These are phyloP conservation scores for Mongoloraphidia duomilia DNA, from an alignment of 2,888 invertebrate species.

Conservation along the genomic window DNA sequence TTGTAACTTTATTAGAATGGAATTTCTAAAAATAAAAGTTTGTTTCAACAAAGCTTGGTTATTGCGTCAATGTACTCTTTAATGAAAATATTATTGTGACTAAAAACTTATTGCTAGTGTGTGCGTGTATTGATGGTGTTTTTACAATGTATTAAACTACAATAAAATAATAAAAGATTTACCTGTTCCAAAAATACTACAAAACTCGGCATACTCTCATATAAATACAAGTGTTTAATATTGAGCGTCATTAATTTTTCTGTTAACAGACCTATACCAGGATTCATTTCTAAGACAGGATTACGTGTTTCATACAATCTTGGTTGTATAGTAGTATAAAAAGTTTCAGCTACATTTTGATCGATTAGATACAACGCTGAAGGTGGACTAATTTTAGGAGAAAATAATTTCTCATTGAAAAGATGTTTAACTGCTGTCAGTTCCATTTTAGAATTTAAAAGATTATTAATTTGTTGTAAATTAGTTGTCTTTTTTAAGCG, in stretches of 20 bases:
- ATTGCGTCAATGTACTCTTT: no score
- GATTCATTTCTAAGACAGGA: slow-evolving; percentile 2
- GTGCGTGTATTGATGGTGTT: no score
- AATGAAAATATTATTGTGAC: no score
- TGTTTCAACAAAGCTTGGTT: no score
- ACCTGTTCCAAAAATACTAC: no score
- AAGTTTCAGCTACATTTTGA: not conserved
- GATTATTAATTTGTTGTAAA: not conserved
- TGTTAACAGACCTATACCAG: slow-evolving; percentile 4
- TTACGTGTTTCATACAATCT: not conserved
- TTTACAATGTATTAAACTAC: no score
- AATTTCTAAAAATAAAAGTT: no score
- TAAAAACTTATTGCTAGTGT: no score
- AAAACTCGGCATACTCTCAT: no score
- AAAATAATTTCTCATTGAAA: not conserved
- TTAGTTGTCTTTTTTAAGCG: not conserved
- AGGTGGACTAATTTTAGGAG: not conserved
- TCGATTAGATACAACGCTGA: slow-evolving; percentile 3
- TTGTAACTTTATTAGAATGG: no score
- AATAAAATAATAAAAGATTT: no score
- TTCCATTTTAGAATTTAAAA: not conserved
- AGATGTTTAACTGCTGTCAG: not conserved
- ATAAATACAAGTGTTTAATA: not conserved
- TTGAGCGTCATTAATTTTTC: not conserved
- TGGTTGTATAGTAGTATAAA: not conserved